These are phyloP conservation scores for Darevskia mixta DNA, from an alignment of 2,797 vertebrate species.

Conservation along the genomic window DNA sequence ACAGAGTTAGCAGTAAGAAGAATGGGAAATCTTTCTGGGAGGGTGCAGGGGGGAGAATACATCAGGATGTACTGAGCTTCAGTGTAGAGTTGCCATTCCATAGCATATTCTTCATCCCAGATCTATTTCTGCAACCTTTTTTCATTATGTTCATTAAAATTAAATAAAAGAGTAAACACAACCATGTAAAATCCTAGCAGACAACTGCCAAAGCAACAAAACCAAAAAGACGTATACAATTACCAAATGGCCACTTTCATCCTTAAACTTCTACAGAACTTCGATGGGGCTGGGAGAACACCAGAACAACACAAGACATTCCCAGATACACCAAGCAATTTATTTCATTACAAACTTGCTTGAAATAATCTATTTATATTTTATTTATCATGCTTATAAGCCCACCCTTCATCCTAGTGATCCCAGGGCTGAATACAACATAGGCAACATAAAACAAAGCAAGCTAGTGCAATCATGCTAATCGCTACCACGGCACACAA, in stretches of 20 bases:
- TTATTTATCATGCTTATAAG: too few species aligned
- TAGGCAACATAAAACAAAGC: too few species aligned
- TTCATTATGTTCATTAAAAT: background rate
- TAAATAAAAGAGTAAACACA: background rate
- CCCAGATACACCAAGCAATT: background rate
- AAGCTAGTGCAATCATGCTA: too few species aligned
- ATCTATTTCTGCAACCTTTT: background rate
- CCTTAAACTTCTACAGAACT: background rate
- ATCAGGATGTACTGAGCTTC: background rate
- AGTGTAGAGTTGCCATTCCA: background rate
- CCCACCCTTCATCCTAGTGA: too few species aligned
- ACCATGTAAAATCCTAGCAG: background rate
- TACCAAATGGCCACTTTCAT: background rate
- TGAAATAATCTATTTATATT: too few species aligned
- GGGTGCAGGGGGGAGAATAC: background rate
- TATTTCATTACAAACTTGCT: background rate
- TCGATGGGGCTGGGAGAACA: background rate
- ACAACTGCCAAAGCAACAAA: background rate
- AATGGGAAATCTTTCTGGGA: background rate
- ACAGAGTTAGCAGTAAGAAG: background rate
- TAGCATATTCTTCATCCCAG: background rate
- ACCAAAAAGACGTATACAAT: background rate
- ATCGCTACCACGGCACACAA: too few species aligned
- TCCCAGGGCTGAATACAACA: too few species aligned
- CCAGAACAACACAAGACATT: background rate